Percentiles rank a stretch among this genome's conserved stretches.
Conservation (phyloP, 1,140 invertebrate species). For the Tribolium madens region DNA sequence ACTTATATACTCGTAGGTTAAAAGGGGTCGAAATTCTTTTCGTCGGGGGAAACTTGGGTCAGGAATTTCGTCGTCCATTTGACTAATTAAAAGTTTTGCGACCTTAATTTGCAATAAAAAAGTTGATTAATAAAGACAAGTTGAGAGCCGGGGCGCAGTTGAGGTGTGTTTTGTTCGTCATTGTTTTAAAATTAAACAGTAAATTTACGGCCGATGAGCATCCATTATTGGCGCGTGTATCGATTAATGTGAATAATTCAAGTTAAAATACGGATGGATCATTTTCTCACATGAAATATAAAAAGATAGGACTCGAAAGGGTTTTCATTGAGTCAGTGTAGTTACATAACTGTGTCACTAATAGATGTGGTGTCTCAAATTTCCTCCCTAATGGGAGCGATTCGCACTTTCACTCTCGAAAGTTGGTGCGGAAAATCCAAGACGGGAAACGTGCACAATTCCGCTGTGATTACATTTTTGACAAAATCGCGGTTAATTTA, state of each 20-base stretch:
- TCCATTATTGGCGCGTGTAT: slow-evolving; percentile 1
- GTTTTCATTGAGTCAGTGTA: slow-evolving; percentile 8
- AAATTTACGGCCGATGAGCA: not conserved
- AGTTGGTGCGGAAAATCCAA: no score
- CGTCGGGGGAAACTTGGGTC: not conserved
- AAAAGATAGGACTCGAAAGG: not conserved
- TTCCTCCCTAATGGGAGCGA: not conserved
- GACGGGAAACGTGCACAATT: not conserved
- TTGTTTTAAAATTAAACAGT: slow-evolving; percentile 7
- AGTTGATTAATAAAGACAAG: not conserved
- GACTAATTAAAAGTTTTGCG: slow-evolving; percentile 23
- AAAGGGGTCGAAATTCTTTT: no score
- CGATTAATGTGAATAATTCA: slow-evolving; percentile 19
- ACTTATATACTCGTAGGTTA: no score
- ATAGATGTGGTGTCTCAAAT: slow-evolving; percentile 11
- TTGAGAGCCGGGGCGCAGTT: not conserved
- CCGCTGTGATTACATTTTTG: not conserved
- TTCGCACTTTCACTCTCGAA: not conserved
- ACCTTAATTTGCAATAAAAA: slow-evolving; percentile 2
- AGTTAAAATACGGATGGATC: slow-evolving; percentile 6
- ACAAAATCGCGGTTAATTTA: not conserved
- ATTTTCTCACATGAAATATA: slow-evolving; percentile 29
- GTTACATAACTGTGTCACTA: slow-evolving; percentile 21
- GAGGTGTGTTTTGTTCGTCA: not conserved
- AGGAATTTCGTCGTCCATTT: not conserved